A percentile compares a stretch with the other conserved stretches of the same genome.
These are phyloP conservation scores for Phenganax subtilis DNA, from an alignment of 92 coral and sea anemone genomes.

Conservation along the genomic window DNA sequence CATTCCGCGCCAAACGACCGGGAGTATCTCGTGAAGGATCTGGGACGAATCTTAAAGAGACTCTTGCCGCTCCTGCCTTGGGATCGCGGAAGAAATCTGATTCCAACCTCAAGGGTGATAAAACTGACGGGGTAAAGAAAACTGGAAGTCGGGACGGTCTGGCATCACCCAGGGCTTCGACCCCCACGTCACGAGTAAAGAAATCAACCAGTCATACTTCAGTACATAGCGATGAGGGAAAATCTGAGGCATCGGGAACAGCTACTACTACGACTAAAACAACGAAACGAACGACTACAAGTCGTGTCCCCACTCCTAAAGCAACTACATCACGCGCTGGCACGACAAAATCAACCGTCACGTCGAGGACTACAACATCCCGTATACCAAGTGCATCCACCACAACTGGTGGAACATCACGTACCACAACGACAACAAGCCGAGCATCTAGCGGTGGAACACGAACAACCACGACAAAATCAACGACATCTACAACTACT, in stretches of 20 bases:
- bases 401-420: constrained; percentile 9
- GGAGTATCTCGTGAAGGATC: constrained; percentile 70
- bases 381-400: constrained; percentile 13
- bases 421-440: constrained; percentile 15
- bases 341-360: constrained; percentile 11
- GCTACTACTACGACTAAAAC: constrained; percentile 3
- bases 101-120: constrained; percentile 65
- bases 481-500: constrained; percentile 29
- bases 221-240: constrained; percentile 30
- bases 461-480: constrained; percentile 30
- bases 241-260: constrained; percentile 22
- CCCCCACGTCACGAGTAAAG: constrained; percentile 56
- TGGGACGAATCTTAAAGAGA: constrained; percentile 61
- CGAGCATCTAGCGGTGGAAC: constrained; percentile 40
- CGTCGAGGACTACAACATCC: constrained; percentile 18
- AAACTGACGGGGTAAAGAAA: constrained; percentile 54
- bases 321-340: constrained; percentile 20
- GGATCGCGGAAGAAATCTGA: constrained; percentile 48
- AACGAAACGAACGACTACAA: constrained; percentile 38
- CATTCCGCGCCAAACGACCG: constrained; percentile 66
- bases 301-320: constrained; percentile 24
- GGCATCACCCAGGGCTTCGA: constrained; percentile 78
- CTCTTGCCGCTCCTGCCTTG: constrained; percentile 49
- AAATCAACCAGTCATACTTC: constrained; percentile 39
- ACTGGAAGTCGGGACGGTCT: constrained; percentile 76